Evolutionary conservation across 2,888 invertebrate species (phyloP).

Genomic region (Ypsolopha sequella): DNA sequence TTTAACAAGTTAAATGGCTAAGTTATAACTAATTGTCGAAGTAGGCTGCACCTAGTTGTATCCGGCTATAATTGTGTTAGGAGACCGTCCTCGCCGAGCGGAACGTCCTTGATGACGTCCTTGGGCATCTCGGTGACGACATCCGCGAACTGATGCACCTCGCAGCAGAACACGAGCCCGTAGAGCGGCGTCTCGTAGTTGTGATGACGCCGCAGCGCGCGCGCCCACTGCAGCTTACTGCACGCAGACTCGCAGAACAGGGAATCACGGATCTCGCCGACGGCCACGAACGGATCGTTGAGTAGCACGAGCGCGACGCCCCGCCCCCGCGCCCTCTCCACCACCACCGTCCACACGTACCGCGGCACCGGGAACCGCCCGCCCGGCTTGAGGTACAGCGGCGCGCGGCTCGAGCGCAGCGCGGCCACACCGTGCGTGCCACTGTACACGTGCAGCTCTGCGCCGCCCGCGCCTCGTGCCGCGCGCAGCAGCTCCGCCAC

Average conservation of each 20-base stretch:
- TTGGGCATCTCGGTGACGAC: conserved; percentile 32
- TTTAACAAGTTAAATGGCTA: too few relatives aligned
- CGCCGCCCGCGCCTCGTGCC: conserved; percentile 13
- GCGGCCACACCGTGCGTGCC: conserved; percentile 23
- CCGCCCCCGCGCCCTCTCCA: conserved; percentile 15
- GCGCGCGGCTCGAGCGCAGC: conserved; percentile 14
- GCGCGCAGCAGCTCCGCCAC: conserved; percentile 22
- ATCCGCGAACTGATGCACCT: conserved; percentile 27
- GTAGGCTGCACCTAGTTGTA: too few relatives aligned
- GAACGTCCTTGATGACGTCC: conserved; percentile 16
- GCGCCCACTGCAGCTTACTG: conserved; percentile 36
- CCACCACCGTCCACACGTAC: conserved; percentile 50
- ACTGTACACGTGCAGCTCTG: conserved; percentile 26
- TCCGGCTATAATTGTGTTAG: conserved; percentile 22
- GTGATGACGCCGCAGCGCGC: conserved; percentile 26
- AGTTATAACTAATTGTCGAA: neutral
- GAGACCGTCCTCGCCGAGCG: conserved; percentile 27
- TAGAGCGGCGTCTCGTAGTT: conserved; percentile 44
- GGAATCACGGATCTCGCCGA: conserved; percentile 47
- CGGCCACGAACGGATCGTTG: conserved; percentile 56
- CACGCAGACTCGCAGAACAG: conserved; percentile 55
- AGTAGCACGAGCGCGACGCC: conserved; percentile 41
- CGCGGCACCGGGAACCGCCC: conserved; percentile 46
- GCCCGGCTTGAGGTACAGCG: conserved; percentile 18
- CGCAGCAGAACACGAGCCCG: conserved; percentile 56